Percentiles rank a stretch among this genome's conserved stretches.
Evolutionary conservation across 92 coral and sea anemone genomes (phyloP).

Genomic region (Anthopleura xanthogrammica): DNA sequence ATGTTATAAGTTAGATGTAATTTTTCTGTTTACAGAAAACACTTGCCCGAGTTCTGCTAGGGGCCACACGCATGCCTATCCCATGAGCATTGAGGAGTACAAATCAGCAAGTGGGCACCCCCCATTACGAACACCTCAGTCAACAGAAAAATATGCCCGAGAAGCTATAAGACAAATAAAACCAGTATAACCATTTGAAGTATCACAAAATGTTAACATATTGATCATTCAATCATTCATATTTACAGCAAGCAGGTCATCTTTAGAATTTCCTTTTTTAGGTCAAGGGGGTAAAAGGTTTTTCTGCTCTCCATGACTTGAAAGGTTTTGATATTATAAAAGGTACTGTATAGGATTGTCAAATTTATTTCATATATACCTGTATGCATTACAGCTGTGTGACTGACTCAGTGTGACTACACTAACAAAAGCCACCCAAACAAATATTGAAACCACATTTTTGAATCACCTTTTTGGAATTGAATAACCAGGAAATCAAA

Average conservation of each 20-base stretch:
- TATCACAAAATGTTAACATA: not conserved
- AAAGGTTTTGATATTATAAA: constrained; percentile 24
- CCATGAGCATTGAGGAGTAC: constrained; percentile 3
- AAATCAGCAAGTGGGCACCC: not conserved
- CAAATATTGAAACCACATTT: no score
- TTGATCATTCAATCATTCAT: not conserved
- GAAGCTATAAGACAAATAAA: not conserved
- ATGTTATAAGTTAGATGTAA: not conserved
- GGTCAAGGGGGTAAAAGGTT: constrained; percentile 42
- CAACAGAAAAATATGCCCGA: not conserved
- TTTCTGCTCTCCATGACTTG: constrained; percentile 29
- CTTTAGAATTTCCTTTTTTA: not conserved
- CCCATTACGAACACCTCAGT: not conserved
- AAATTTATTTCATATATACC: no score
- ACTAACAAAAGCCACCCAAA: no score
- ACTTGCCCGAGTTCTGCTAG: constrained; percentile 21
- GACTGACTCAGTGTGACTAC: no score
- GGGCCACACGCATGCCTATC: constrained; percentile 7
- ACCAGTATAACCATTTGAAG: constrained; percentile 1
- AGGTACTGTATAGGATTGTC: no score
- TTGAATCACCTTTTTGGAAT: not conserved
- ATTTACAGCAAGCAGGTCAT: constrained; percentile 5
- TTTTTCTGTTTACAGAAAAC: constrained; percentile 4
- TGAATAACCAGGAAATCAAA: not conserved
- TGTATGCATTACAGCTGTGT: no score